These are phyloP conservation scores for Octodon degus DNA, from an alignment of 2,113 vertebrate species.

Conservation along the genomic window DNA sequence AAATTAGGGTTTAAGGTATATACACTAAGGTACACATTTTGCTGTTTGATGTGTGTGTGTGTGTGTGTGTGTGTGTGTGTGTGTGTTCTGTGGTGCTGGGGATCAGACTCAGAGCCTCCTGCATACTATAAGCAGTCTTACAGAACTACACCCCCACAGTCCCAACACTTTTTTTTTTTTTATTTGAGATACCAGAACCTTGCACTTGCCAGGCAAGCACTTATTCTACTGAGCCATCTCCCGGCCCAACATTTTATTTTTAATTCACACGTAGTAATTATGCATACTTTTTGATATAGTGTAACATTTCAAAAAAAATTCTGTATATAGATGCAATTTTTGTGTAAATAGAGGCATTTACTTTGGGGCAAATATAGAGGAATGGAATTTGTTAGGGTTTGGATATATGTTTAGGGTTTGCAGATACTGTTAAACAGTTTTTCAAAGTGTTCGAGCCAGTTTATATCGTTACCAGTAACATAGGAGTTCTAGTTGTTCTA, in stretches of 20 bases:
- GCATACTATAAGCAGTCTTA: neutral
- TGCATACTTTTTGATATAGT: neutral
- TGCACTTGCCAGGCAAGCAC: no score
- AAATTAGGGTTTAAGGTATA: neutral
- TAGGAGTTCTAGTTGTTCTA: neutral
- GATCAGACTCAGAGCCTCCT: neutral
- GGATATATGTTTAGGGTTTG: constrained; percentile 19
- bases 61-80: neutral
- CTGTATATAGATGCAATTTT: neutral
- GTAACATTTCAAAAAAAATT: neutral
- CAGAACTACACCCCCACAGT: neutral
- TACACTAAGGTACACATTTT: neutral
- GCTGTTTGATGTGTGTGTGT: neutral
- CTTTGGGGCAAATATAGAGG: constrained; percentile 7
- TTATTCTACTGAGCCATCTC: no score
- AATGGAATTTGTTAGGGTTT: neutral
- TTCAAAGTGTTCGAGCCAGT: constrained; percentile 10
- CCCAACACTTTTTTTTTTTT: neutral
- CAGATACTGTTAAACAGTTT: constrained; percentile 41
- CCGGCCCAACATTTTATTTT: neutral
- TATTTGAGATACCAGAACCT: no score
- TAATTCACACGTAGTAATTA: neutral
- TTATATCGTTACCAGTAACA: neutral
- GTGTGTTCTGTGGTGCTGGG: neutral
- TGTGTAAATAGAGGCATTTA: constrained; percentile 12